Evolutionary conservation across 1,140 invertebrate genomes (phyloP).

Genomic region (Bombus cullumanus): DNA sequence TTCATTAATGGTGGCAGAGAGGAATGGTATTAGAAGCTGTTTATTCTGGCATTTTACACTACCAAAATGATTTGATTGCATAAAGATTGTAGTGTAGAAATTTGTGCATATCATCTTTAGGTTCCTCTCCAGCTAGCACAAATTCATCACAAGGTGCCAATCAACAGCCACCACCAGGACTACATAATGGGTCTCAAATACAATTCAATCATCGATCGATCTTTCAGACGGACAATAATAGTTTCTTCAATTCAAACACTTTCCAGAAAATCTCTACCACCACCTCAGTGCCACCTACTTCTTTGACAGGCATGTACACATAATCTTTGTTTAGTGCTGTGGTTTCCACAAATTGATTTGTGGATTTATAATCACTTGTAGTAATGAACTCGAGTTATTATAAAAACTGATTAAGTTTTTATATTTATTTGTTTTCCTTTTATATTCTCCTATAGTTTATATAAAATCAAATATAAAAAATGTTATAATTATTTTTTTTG

Average conservation of each 20-base stretch:
- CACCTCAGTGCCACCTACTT: slow-evolving; percentile 71
- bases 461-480: neutral
- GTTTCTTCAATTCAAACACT: slow-evolving; percentile 84
- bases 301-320: slow-evolving; percentile 75
- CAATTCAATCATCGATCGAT: slow-evolving; percentile 81
- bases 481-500: slow-evolving; percentile 50
- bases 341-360: neutral
- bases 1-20: slow-evolving; percentile 48
- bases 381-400: neutral
- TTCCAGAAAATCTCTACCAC: slow-evolving; percentile 82
- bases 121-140: slow-evolving; percentile 77
- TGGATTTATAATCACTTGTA: neutral
- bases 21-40: slow-evolving; percentile 64
- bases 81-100: slow-evolving; percentile 70
- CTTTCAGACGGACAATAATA: slow-evolving; percentile 84
- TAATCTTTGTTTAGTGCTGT: neutral
- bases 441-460: neutral
- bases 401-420: neutral
- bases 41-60: slow-evolving; percentile 74
- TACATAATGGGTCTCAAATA: slow-evolving; percentile 77
- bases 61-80: slow-evolving; percentile 49
- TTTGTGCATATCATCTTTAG: slow-evolving; percentile 71
- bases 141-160: slow-evolving; percentile 75
- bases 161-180: slow-evolving; percentile 76
- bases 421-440: neutral